Base-by-base conservation (phyloP, 2,797 vertebrate genomes). In the Squalus acanthias region DNA sequence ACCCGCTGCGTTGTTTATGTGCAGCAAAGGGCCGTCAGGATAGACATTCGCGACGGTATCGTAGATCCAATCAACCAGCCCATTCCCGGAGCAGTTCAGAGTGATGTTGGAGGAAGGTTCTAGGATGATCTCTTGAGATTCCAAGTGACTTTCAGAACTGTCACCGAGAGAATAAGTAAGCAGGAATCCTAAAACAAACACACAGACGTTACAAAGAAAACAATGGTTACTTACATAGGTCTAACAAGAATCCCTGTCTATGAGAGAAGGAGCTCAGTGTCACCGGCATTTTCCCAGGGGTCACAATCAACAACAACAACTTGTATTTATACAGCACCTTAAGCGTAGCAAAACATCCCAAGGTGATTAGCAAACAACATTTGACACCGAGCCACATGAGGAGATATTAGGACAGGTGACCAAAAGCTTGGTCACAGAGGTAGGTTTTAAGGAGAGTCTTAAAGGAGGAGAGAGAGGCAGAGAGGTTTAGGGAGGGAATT, bases 81-180 rank as follows among this genome's bases (percentile, higher is more conserved):
- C 85, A 0, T 97, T 97, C 85, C 98, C 98, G 0, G 97, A 98
- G 97, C 99, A 99, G 96, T 97, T 98, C 74, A 99, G 97, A 69
- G 96, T 97, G 92, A 98, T 97, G 96, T 97, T 98, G 95, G 98
- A 98, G 96, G 98, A 98, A 91, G 98, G 7, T 4, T 96, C 91
- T 69, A 99, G 98, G 97, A 98, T n/a, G 0, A 99, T 96, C 96
- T 98, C 98, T 29, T 57, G 72, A 33, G 12, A 8, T n/a, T 95
- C 70, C 94, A 95, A 26, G 24, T n/a, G 69, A 65, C 94, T 50
- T 76, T 69, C 50, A 20, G 12, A 33, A 60, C 26, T 0, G 12
- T 57, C 94, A 53, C 22, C 94, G 53, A 95, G 1, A 3, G 63
- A 69, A 12, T 10, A 69, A 0, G n/a, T 24, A 1, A 93, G 17